Evolutionary conservation across 2,113 vertebrate genomes (phyloP), one percentile per base, ranked within the genome.

Genomic region (Hyla sarda): DNA sequence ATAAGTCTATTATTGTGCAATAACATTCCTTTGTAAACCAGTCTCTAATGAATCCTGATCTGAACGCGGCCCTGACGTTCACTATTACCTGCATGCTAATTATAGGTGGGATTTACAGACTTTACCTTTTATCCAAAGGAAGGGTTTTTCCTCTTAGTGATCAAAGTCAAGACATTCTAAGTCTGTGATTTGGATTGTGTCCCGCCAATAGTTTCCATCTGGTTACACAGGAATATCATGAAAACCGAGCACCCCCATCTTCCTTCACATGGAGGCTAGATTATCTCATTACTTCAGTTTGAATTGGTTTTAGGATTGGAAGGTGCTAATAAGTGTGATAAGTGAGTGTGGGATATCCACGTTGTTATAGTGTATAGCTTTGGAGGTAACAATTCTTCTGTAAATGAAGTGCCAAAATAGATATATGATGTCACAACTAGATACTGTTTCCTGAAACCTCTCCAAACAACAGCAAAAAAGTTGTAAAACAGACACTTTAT

Each of bases 131-230:
- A 47, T 52, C 28, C 28, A 54, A 32, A 21, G 23, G 11, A 25
- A 45, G 23, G 34, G 16, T 54, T 72, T 71, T 82, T 58, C 47
- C 45, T 83, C 48, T 83, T 32, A 16, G 82, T 74, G 69, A 83
- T 83, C 82, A 83, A 83, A 83, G 82, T 34, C 69, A 41, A 54
- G 47, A 48, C 47, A 83, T 83, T 72, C 14, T 47, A 52, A 72
- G 47, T 34, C 12, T 8, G 48, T 50, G 67, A 72, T 19, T 41
- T 16, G 32, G 52, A 83, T 41, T 45, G 50, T 25, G 82, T 37
- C 82, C 50, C 74, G 48, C 52, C 74, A 56, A 83, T 83, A 74
- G 50, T 83, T 73, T 74, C 23, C 82, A 83, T 73, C 67, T 83
- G 69, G 67, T 54, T 56, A 73, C 47, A 56, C 48, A 52, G 52